Percentiles rank a stretch among this genome's conserved stretches.
Conservation (phyloP, 2,888 invertebrate species). For the Rosalia funebris region DNA sequence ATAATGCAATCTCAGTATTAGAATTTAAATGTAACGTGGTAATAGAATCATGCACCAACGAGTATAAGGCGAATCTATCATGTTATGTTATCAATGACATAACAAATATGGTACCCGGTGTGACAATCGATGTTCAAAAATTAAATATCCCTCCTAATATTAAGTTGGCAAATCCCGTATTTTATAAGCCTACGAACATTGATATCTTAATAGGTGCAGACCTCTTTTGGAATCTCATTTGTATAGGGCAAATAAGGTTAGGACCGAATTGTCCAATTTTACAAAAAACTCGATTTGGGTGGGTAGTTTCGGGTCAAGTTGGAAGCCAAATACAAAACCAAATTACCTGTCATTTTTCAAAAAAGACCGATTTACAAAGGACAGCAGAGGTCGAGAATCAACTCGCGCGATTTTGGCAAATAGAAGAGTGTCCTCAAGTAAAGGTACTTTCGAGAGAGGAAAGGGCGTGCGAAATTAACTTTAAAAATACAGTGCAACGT, state of each 20-base stretch:
- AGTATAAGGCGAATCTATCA: not conserved
- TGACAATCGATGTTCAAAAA: not conserved
- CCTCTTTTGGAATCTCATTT: slow-evolving; percentile 11
- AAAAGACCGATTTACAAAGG: not conserved
- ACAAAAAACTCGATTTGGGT: slow-evolving; percentile 25
- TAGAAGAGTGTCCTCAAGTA: slow-evolving; percentile 31
- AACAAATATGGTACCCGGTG: not conserved
- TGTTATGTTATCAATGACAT: slow-evolving; percentile 5
- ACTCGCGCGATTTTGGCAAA: slow-evolving; percentile 33
- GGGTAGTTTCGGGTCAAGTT: slow-evolving; percentile 2
- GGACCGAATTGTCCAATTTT: slow-evolving; percentile 9
- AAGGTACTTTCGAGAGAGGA: slow-evolving; percentile 34
- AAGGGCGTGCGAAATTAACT: slow-evolving; percentile 38
- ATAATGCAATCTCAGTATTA: not conserved
- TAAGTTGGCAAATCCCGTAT: slow-evolving; percentile 10
- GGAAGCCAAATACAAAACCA: not conserved
- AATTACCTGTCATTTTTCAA: not conserved
- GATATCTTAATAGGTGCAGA: slow-evolving; percentile 21
- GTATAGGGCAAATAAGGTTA: slow-evolving; percentile 11
- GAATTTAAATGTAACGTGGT: not conserved
- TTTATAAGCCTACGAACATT: slow-evolving; percentile 11
- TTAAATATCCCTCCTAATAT: slow-evolving; percentile 13
- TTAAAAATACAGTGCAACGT: slow-evolving; percentile 8
- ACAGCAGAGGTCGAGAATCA: too few species aligned
- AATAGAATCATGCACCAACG: not conserved